Conservation (phyloP, 2,113 vertebrate genomes). For the Acanthisitta chloris region DNA sequence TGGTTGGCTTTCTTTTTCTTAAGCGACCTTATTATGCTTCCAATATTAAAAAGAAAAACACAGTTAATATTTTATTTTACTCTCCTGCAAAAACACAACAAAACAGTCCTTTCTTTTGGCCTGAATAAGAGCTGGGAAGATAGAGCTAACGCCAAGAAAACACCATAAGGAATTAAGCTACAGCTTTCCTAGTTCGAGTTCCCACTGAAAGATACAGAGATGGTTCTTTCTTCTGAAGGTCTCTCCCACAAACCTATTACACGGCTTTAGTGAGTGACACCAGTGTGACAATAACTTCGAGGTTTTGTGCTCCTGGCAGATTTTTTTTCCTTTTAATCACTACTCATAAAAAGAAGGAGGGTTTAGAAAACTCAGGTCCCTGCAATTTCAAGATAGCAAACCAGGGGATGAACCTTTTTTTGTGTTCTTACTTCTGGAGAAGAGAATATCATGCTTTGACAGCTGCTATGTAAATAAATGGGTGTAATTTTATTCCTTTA, state of each 20-base stretch:
- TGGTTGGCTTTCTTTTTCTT: constrained; percentile 33
- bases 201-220: neutral
- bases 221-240: neutral
- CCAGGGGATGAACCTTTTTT: neutral
- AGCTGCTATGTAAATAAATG: constrained; percentile 47
- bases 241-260: constrained; percentile 3
- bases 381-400: constrained; percentile 37
- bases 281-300: neutral
- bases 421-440: constrained; percentile 3
- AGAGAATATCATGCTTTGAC: neutral
- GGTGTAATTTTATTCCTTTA: constrained; percentile 43
- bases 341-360: neutral
- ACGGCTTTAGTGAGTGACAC: neutral
- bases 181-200: neutral
- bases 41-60: constrained; percentile 49
- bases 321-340: constrained; percentile 12
- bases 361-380: neutral
- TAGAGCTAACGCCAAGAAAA: constrained; percentile 4
- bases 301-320: neutral
- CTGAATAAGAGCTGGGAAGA: neutral
- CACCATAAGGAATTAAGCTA: neutral
- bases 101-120: neutral
- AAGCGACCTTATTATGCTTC: constrained; percentile 32
- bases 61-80: constrained; percentile 37
- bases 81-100: constrained; percentile 19